These are phyloP conservation scores for Toxotes lorentzi DNA, from an alignment of 2,797 vertebrate genomes.

Conservation along the genomic window DNA sequence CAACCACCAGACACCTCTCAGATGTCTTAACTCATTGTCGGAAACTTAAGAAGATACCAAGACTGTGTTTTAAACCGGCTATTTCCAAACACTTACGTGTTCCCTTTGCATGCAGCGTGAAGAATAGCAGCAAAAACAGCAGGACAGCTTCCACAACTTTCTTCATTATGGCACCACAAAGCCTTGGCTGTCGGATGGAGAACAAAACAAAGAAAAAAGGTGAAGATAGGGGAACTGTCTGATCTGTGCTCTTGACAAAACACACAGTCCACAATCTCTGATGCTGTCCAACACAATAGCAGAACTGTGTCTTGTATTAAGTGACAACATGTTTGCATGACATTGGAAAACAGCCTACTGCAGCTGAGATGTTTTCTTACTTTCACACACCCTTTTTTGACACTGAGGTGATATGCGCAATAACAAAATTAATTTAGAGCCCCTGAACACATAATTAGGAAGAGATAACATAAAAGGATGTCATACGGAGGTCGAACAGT, in stretches of 20 bases:
- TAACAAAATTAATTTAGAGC: not conserved
- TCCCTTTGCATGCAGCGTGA: conserved; percentile 42
- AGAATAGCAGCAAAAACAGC: conserved; percentile 63
- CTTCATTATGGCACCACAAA: conserved; percentile 72
- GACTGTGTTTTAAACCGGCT: not conserved
- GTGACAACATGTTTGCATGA: conserved; percentile 29
- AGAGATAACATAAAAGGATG: not conserved
- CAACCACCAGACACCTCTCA: not conserved
- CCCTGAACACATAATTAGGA: not conserved
- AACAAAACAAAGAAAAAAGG: conserved; percentile 30
- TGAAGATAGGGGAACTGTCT: conserved; percentile 1
- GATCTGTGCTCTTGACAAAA: conserved; percentile 4
- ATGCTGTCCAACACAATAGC: not conserved
- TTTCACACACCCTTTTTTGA: not conserved
- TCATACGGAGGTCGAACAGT: not conserved
- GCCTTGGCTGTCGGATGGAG: conserved; percentile 41
- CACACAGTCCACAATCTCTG: not conserved
- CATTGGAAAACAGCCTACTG: not conserved
- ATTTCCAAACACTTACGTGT: conserved; percentile 68
- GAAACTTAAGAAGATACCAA: conserved; percentile 1
- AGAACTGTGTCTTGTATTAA: not conserved
- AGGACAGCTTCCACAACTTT: conserved; percentile 27
- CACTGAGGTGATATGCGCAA: not conserved
- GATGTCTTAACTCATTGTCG: not conserved
- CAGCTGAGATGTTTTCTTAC: not conserved